Evolutionary conservation across 2,113 vertebrate genomes (phyloP).

Genomic region (Anhinga anhinga): DNA sequence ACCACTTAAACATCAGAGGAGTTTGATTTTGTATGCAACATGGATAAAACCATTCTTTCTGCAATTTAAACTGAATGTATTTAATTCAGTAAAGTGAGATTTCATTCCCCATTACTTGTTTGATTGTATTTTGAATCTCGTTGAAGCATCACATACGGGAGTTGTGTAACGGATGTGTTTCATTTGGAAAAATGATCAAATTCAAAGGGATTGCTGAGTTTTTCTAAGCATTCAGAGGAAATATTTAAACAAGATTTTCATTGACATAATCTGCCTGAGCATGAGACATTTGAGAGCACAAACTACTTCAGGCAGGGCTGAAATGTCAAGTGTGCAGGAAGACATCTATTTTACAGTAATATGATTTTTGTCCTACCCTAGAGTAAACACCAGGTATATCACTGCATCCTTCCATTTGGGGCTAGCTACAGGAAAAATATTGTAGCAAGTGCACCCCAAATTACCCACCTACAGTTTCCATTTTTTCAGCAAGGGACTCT

Average conservation of each 20-base stretch:
- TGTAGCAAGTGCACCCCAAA: background rate
- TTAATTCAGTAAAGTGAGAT: background rate
- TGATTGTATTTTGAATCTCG: background rate
- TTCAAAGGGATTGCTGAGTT: background rate
- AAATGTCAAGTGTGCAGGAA: background rate
- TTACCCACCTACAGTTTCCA: background rate
- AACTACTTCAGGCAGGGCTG: background rate
- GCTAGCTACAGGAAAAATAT: background rate
- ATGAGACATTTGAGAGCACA: background rate
- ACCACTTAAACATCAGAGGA: background rate
- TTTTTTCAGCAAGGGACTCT: background rate
- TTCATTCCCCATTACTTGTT: background rate
- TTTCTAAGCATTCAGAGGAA: background rate
- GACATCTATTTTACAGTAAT: background rate
- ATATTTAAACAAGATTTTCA: background rate
- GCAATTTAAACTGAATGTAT: background rate
- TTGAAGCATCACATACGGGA: background rate
- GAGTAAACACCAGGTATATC: background rate
- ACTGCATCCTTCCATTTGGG: background rate
- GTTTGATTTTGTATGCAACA: background rate
- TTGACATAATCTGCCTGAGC: background rate
- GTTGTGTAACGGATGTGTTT: background rate
- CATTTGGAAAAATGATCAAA: background rate
- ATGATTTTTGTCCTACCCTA: background rate
- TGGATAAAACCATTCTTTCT: background rate